Evolutionary conservation across 2,888 invertebrate genomes (phyloP).

Genomic region (Syrphus vitripennis): DNA sequence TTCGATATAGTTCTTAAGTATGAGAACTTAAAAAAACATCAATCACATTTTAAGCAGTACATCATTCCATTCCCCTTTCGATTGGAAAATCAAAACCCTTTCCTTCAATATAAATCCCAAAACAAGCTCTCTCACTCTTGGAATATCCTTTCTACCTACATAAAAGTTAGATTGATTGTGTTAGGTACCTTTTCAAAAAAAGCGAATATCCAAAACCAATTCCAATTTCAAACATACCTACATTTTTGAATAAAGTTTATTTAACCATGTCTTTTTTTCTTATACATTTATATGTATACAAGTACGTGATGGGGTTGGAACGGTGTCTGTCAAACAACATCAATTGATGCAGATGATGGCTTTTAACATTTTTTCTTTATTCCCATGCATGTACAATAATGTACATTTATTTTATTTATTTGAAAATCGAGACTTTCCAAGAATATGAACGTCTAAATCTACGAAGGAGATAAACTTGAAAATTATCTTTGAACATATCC

Average conservation of each 20-base stretch:
- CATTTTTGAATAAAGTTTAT: background rate
- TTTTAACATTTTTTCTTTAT: background rate
- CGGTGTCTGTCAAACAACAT: background rate
- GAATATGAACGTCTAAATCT: background rate
- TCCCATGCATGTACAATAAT: too few species aligned
- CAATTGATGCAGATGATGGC: slow-evolving; percentile 10
- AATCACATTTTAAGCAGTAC: slow-evolving; percentile 26
- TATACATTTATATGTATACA: background rate
- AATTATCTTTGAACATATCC: background rate
- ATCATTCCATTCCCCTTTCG: slow-evolving; percentile 20
- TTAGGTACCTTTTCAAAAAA: background rate
- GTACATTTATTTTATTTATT: too few species aligned
- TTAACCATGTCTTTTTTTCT: background rate
- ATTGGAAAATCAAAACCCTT: slow-evolving; percentile 32
- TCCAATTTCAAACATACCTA: background rate
- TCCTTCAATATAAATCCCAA: slow-evolving; percentile 14
- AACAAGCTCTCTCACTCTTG: background rate
- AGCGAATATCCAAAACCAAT: background rate
- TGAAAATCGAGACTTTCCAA: background rate
- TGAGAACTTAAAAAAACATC: background rate
- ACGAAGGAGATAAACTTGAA: background rate
- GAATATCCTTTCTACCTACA: background rate
- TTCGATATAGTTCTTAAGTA: too few species aligned
- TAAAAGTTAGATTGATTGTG: slow-evolving; percentile 34
- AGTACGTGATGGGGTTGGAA: background rate